Evolutionary conservation across 2,113 vertebrate genomes (phyloP).

Genomic region (Hemicordylus capensis): DNA sequence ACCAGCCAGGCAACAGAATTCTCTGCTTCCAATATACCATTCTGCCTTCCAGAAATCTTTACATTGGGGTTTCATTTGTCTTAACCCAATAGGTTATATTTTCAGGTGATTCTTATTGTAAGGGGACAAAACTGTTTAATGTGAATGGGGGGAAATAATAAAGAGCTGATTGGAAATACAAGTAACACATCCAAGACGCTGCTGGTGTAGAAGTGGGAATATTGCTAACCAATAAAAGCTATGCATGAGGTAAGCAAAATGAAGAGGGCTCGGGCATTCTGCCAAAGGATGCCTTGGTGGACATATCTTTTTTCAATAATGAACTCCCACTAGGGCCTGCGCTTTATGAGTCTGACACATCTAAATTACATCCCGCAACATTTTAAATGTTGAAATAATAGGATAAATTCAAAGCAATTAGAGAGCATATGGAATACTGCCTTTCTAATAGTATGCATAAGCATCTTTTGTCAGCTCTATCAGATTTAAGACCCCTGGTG

Average conservation of each 20-base stretch:
- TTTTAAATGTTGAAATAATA: conserved; percentile 67
- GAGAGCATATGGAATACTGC: conserved; percentile 60
- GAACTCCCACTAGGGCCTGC: conserved; percentile 63
- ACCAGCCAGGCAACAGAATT: conserved; percentile 8
- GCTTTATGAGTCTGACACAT: conserved; percentile 65
- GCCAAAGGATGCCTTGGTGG: conserved; percentile 53
- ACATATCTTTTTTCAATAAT: conserved; percentile 48
- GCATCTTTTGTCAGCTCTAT: conserved; percentile 62
- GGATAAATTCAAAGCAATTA: conserved; percentile 69
- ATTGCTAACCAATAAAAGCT: conserved; percentile 23
- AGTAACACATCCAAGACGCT: conserved; percentile 31
- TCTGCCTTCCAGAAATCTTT: conserved; percentile 35
- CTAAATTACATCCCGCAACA: conserved; percentile 66
- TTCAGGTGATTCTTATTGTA: conserved; percentile 6
- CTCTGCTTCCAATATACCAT: conserved; percentile 19
- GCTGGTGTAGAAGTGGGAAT: conserved; percentile 40
- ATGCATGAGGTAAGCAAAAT: conserved; percentile 47
- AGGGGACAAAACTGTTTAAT: conserved; percentile 24
- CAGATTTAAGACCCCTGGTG: conserved; percentile 55
- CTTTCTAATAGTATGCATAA: conserved; percentile 60
- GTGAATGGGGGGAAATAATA: background rate
- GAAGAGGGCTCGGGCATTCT: conserved; percentile 41
- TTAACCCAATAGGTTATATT: conserved; percentile 9
- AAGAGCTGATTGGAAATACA: conserved; percentile 8
- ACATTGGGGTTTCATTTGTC: conserved; percentile 50